Evolutionary conservation across 2,888 invertebrate species (phyloP).

Genomic region (Synergus itoensis): DNA sequence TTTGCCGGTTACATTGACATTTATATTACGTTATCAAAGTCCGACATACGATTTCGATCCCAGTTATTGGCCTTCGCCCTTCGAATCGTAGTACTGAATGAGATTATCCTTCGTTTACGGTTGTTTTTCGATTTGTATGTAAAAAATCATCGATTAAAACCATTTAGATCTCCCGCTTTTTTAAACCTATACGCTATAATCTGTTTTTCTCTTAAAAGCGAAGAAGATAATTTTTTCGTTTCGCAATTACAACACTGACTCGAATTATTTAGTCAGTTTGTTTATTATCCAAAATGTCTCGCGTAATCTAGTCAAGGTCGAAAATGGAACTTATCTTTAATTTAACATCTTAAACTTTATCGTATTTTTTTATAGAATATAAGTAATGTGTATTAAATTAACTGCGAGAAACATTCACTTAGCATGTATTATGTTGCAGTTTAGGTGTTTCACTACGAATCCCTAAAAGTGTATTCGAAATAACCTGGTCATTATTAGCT

Average conservation of each 20-base stretch:
- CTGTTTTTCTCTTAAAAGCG: neutral
- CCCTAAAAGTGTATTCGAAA: constrained; percentile 15
- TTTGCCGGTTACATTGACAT: constrained; percentile 25
- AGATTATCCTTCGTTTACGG: constrained; percentile 22
- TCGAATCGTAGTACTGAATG: constrained; percentile 3
- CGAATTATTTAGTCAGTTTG: too few species aligned
- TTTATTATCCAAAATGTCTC: neutral
- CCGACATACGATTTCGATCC: constrained; percentile 36
- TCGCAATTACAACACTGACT: neutral
- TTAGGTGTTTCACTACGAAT: constrained; percentile 34
- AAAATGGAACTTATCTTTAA: neutral
- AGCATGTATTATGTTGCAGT: constrained; percentile 1
- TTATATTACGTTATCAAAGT: constrained; percentile 33
- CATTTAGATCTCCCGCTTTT: neutral
- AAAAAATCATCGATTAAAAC: constrained; percentile 2
- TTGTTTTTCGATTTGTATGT: constrained; percentile 9
- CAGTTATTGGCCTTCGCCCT: constrained; percentile 31
- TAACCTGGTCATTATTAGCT: constrained; percentile 18
- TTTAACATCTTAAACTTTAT: neutral
- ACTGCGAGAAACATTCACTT: neutral
- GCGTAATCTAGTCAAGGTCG: neutral
- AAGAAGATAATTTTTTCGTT: neutral
- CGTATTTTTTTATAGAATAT: neutral
- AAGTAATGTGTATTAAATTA: neutral
- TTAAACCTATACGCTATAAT: neutral